Conservation (phyloP, 2,113 vertebrate species). For the Hippolais icterina region DNA sequence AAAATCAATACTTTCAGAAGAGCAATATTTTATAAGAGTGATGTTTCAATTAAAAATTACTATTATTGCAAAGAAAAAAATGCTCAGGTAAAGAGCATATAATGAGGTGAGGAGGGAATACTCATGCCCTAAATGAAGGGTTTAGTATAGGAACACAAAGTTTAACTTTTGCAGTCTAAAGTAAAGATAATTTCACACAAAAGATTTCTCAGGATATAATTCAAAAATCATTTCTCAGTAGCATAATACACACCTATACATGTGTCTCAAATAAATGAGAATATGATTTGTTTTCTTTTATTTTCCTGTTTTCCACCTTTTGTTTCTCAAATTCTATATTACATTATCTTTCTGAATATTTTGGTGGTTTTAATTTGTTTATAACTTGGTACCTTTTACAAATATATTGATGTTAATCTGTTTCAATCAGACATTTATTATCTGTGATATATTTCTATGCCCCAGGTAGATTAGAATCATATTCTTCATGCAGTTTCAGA, state of each 20-base stretch:
- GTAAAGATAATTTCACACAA: background rate
- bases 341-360: background rate
- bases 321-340: background rate
- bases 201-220: background rate
- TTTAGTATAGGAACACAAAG: background rate
- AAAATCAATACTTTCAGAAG: background rate
- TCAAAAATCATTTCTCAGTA: background rate
- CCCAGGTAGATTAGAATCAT: background rate
- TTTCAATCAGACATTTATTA: background rate
- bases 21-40: background rate
- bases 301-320: background rate
- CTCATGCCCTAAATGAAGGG: background rate
- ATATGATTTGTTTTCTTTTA: accelerated
- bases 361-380: background rate
- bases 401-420: background rate
- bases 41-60: background rate
- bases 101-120: background rate
- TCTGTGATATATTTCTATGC: background rate
- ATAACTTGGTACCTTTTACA: background rate
- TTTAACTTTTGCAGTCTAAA: background rate
- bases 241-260: accelerated
- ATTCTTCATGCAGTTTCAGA: background rate
- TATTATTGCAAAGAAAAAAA: background rate
- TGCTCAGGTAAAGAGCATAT: background rate
- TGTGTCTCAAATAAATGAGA: background rate